Conservation (phyloP, 2,113 vertebrate species). For the Ia io region DNA sequence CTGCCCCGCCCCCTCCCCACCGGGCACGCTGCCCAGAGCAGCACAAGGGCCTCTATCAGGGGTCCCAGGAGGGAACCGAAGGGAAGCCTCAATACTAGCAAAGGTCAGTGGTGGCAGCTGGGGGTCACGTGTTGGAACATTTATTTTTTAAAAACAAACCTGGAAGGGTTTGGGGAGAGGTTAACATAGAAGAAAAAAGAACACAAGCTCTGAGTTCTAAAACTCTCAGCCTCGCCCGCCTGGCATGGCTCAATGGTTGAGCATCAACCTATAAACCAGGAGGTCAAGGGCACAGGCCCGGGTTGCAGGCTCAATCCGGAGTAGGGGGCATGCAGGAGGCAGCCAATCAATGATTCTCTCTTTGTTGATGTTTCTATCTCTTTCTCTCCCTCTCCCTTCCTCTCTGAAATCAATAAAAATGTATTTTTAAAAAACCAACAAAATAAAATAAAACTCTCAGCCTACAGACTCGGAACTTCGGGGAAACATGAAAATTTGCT, state of each 20-base stretch:
- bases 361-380: too few species aligned
- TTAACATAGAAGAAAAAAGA: background rate
- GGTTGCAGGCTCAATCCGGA: too few species aligned
- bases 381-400: too few species aligned
- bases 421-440: too few species aligned
- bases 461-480: background rate
- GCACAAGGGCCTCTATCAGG: constrained; percentile 15
- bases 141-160: constrained; percentile 49
- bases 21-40: constrained; percentile 41
- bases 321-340: too few species aligned
- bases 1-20: background rate
- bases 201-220: background rate
- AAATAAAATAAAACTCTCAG: background rate
- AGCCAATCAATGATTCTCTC: too few species aligned
- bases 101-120: constrained; percentile 66
- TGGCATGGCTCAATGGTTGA: too few species aligned
- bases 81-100: constrained; percentile 18
- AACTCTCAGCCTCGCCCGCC: background rate
- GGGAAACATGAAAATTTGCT: background rate
- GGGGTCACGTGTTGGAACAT: background rate
- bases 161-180: rapidly evolving
- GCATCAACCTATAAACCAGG: too few species aligned
- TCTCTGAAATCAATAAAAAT: too few species aligned
- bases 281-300: too few species aligned
- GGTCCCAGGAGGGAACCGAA: constrained; percentile 18